Evolutionary conservation across 2,888 invertebrate genomes (phyloP).

Genomic region (Zele albiditarsus): DNA sequence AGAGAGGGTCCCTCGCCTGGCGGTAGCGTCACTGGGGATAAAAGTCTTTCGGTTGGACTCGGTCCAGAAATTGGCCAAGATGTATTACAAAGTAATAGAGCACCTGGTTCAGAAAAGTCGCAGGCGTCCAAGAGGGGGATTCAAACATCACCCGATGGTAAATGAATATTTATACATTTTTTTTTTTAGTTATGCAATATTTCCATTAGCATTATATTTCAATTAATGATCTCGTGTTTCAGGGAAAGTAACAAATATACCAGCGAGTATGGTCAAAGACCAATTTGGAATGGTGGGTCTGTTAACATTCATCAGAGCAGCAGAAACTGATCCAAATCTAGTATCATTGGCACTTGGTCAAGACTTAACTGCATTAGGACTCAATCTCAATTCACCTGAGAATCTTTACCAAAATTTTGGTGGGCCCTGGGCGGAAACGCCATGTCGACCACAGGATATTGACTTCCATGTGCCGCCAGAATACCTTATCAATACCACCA

Average conservation of each 20-base stretch:
- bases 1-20: slow-evolving; percentile 82
- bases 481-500: slow-evolving; percentile 97
- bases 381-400: slow-evolving; percentile 98
- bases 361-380: slow-evolving; percentile 97
- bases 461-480: slow-evolving; percentile 99
- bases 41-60: slow-evolving; percentile 71
- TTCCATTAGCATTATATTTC: slow-evolving; percentile 29
- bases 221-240: slow-evolving; percentile 49
- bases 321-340: slow-evolving; percentile 97
- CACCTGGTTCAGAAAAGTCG: slow-evolving; percentile 68
- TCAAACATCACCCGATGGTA: slow-evolving; percentile 95
- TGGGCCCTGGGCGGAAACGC: slow-evolving; percentile 98
- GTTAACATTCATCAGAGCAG: slow-evolving; percentile 97
- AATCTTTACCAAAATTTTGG: slow-evolving; percentile 98
- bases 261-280: slow-evolving; percentile 98
- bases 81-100: slow-evolving; percentile 69
- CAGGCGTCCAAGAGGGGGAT: slow-evolving; percentile 84
- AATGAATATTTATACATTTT: slow-evolving; percentile 46
- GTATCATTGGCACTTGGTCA: slow-evolving; percentile 97
- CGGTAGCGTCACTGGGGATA: slow-evolving; percentile 73
- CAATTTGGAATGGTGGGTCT: slow-evolving; percentile 99
- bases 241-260: slow-evolving; percentile 99
- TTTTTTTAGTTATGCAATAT: slow-evolving; percentile 14
- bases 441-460: slow-evolving; percentile 98
- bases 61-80: slow-evolving; percentile 72